phyloP scores from a whole-genome alignment of 2,113 vertebrate genomes.

The Hemiscyllium ocellatum region DNA sequence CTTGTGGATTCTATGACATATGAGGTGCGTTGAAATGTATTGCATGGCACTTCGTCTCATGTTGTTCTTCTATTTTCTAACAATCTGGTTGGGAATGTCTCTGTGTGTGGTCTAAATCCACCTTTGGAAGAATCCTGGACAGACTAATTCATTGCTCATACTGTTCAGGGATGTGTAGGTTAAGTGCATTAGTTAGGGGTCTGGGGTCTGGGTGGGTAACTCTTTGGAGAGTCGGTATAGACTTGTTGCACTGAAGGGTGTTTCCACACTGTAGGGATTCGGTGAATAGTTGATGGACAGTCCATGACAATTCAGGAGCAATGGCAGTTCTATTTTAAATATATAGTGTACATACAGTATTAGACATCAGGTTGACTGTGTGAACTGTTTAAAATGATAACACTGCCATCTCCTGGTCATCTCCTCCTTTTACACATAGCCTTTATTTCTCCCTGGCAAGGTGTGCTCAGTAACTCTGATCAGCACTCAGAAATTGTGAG shows the following conservation, averaged over 20 bases:
- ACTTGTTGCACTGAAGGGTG: no score
- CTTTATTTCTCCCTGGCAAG: neutral
- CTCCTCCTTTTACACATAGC: neutral
- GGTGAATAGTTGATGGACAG: no score
- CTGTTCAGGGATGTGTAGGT: neutral
- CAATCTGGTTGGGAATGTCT: neutral
- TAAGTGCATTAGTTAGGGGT: neutral
- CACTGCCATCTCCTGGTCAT: neutral
- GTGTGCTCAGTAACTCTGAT: neutral
- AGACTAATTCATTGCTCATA: no score
- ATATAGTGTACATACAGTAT: no score
- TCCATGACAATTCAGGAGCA: neutral
- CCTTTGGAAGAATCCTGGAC: no score
- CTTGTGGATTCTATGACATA: neutral
- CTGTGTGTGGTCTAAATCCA: neutral
- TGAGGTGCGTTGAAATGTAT: neutral
- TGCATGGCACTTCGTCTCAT: neutral
- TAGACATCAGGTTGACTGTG: neutral
- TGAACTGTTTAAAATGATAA: neutral
- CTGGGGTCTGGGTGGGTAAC: neutral
- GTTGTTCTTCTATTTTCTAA: neutral
- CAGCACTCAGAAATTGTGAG: no score
- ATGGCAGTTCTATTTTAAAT: no score
- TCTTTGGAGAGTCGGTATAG: no score
- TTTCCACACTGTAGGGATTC: no score